Evolutionary conservation across 2,888 invertebrate genomes (phyloP).

Genomic region (Phaonia tiefii): DNA sequence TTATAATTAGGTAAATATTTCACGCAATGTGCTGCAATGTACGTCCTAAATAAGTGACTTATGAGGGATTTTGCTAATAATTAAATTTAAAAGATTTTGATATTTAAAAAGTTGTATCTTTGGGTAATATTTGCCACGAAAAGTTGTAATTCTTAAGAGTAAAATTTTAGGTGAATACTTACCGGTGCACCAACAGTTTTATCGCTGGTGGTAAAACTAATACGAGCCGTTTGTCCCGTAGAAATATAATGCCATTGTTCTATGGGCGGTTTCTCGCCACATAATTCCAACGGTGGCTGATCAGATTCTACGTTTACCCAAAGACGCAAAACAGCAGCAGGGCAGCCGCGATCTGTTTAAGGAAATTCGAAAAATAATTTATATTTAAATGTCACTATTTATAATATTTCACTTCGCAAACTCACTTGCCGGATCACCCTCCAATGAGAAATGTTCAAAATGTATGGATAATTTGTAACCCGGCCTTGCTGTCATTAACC

Average conservation of each 20-base stretch:
- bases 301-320: slow-evolving; percentile 89
- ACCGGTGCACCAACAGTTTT: slow-evolving; percentile 93
- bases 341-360: slow-evolving; percentile 90
- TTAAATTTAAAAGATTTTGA: too few species aligned
- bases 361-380: not conserved
- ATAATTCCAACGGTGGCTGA: slow-evolving; percentile 91
- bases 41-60: too few species aligned
- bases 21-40: too few species aligned
- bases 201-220: slow-evolving; percentile 97
- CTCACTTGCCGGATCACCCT: slow-evolving; percentile 93
- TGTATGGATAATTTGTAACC: slow-evolving; percentile 94
- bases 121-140: too few species aligned
- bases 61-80: too few species aligned
- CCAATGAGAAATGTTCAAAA: slow-evolving; percentile 95
- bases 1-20: too few species aligned
- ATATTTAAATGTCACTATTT: not conserved
- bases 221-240: slow-evolving; percentile 91
- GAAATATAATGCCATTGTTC: slow-evolving; percentile 93
- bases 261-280: slow-evolving; percentile 89
- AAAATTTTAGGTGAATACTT: too few species aligned
- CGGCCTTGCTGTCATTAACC: slow-evolving; percentile 94
- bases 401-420: slow-evolving; percentile 45
- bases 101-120: too few species aligned
- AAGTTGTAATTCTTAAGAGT: too few species aligned
- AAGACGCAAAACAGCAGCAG: slow-evolving; percentile 93